phyloP scores from a whole-genome alignment of 2,113 vertebrate species.

The Cyanoderma ruficeps region DNA sequence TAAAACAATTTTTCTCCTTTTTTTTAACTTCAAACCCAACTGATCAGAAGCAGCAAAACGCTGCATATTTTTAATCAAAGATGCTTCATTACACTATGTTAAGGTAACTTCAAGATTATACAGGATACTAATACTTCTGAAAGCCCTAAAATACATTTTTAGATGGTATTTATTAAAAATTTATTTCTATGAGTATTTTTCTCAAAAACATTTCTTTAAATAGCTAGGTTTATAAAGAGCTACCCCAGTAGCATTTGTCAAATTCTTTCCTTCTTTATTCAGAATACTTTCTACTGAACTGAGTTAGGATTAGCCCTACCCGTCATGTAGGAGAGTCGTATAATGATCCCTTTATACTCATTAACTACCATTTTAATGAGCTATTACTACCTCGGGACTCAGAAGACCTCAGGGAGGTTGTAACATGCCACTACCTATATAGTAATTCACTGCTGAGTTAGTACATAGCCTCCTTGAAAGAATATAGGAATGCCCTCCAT shows the following conservation, averaged over 20 bases:
- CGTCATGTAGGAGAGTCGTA: neutral
- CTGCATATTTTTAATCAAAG: neutral
- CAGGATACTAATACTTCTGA: neutral
- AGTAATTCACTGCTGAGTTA: conserved; percentile 66
- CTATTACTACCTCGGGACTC: conserved; percentile 66
- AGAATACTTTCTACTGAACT: conserved; percentile 24
- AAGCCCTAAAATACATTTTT: neutral
- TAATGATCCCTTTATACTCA: conserved; percentile 65
- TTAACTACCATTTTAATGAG: conserved; percentile 70
- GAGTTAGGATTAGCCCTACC: conserved; percentile 44
- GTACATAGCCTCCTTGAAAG: conserved; percentile 64
- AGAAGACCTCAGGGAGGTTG: conserved; percentile 65
- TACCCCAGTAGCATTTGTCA: neutral
- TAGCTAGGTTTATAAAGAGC: neutral
- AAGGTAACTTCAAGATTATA: neutral
- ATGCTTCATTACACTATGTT: neutral
- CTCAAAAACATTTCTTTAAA: neutral
- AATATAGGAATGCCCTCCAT: conserved; percentile 50
- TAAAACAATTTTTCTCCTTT: neutral
- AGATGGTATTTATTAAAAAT: neutral
- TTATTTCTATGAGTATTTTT: neutral
- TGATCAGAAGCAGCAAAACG: neutral
- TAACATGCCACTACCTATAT: conserved; percentile 69
- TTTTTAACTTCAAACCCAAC: neutral
- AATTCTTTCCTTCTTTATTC: conserved; percentile 8